Base-by-base conservation (phyloP, 2,888 invertebrate species). In the Drosophila tripunctata region DNA sequence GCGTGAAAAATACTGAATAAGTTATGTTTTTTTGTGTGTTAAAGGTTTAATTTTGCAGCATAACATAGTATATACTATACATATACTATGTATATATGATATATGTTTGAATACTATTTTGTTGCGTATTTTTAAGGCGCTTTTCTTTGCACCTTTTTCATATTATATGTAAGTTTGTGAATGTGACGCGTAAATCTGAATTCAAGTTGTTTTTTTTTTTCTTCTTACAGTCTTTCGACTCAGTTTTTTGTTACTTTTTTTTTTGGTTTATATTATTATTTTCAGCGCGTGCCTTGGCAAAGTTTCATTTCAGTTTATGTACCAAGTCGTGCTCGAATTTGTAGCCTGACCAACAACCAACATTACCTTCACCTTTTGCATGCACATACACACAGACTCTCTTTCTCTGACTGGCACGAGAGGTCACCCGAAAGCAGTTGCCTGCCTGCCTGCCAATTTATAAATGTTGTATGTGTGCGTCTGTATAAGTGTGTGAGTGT, bases 271-370 rank as follows among this genome's bases (percentile, higher is more conserved):
- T 40, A 41, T 70, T 71, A 40, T 73, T 51, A 63, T 54, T 61
- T 61, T 63, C 63, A 69, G 68, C 67, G 68, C 71, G 72, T 62
- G 72, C 71, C 78, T 65, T 66, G 65, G 74, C 69, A 64, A 76
- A 76, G 69, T 86, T 81, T 80, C 63, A 80, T 79, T 80, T 79
- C 77, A 67, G 77, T 76, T 81, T 81, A 82, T 85, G 74, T 82
- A 40, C 54, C 50, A 58, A 64, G 56, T 73, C 65, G 72, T 64
- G 60, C 60, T 81, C 78, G 68, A 75, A 73, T 74, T 82, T 71
- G 82, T 52, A 83, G 76, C 73, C 76, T 71, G 81, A 83, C 81
- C 81, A 76, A 50, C 71, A 70, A 63, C 51, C 62, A 58, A 58
- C 67, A 75, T 75, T 75, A 83, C 81, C 81, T 82, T 82, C 81